These are phyloP conservation scores for Agonopterix arenella DNA, from an alignment of 2,888 invertebrate species.

Conservation along the genomic window DNA sequence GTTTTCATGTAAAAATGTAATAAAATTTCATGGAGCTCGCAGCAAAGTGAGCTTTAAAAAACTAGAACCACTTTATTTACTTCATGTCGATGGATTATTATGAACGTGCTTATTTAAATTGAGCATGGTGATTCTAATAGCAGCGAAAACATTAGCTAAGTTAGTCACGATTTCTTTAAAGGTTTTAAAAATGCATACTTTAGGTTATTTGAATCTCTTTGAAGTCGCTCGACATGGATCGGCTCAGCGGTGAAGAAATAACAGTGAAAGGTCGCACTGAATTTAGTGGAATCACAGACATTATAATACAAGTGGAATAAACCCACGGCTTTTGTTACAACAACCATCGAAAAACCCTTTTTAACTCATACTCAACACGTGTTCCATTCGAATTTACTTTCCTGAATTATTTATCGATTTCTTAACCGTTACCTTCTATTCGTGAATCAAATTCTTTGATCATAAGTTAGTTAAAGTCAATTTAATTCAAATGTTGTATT, in stretches of 20 bases:
- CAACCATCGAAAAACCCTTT: constrained; percentile 19
- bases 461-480: no score
- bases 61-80: constrained; percentile 42
- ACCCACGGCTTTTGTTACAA: constrained; percentile 32
- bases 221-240: constrained; percentile 28
- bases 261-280: constrained; percentile 23
- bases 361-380: constrained; percentile 2
- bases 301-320: constrained; percentile 38
- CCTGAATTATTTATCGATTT: constrained; percentile 2
- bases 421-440: neutral
- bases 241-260: constrained; percentile 21
- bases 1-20: constrained; percentile 43
- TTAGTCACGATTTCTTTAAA: neutral
- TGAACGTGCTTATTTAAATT: constrained; percentile 30
- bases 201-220: constrained; percentile 27
- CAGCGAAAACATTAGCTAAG: neutral
- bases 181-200: neutral
- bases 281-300: no score
- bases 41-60: constrained; percentile 34
- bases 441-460: neutral
- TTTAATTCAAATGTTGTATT: no score
- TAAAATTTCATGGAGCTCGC: constrained; percentile 22
- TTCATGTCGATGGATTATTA: constrained; percentile 26
- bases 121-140: constrained; percentile 16
- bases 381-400: constrained; percentile 9